phyloP scores from a whole-genome alignment of 2,888 invertebrate species.

The Coenonympha arcania region DNA sequence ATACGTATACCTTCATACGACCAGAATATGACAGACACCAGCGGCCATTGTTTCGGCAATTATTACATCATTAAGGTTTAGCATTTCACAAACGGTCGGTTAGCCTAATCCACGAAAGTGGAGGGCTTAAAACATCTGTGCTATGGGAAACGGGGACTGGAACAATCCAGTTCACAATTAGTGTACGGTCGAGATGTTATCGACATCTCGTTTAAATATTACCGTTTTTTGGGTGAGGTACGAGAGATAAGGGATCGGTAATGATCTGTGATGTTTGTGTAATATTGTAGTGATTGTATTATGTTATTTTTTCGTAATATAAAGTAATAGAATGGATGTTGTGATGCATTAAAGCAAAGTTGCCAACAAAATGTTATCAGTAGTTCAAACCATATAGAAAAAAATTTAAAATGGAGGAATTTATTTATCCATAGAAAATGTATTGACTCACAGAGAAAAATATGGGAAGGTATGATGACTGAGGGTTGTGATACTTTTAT shows the following conservation, averaged over 20 bases:
- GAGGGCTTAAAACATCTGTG: constrained; percentile 21
- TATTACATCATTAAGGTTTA: constrained; percentile 26
- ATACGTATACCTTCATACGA: constrained; percentile 7
- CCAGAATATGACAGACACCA: constrained; percentile 16
- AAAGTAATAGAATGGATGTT: neutral
- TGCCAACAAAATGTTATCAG: too few relatives aligned
- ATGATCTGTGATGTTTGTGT: neutral
- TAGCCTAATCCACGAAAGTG: constrained; percentile 19
- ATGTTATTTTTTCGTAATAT: neutral
- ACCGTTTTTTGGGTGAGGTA: neutral
- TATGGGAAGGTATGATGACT: too few relatives aligned
- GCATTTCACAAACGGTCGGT: constrained; percentile 18
- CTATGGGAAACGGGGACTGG: constrained; percentile 18
- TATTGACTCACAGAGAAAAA: too few relatives aligned
- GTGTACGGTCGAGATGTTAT: neutral
- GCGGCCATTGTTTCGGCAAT: constrained; percentile 23
- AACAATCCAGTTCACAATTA: constrained; percentile 16
- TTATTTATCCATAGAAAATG: too few relatives aligned
- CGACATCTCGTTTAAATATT: constrained; percentile 1
- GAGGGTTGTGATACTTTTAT: too few relatives aligned
- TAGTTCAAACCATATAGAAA: too few relatives aligned
- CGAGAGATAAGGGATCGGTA: neutral
- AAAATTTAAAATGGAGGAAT: too few relatives aligned
- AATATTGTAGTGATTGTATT: neutral
- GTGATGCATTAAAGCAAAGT: too few relatives aligned